phyloP scores from a whole-genome alignment of 2,888 invertebrate species.

The Chymomyza amoena region DNA sequence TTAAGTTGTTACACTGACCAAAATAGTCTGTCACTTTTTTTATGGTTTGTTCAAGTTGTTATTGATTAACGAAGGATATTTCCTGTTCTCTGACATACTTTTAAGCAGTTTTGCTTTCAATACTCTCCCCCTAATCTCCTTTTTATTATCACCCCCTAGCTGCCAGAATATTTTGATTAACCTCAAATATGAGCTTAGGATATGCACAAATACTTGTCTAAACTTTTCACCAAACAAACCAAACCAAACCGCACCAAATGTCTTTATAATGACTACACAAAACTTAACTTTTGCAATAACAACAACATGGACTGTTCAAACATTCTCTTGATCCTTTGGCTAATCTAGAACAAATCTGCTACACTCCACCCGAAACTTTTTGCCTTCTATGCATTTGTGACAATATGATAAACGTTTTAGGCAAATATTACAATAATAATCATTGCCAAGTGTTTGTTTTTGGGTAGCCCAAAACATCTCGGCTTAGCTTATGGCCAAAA shows the following conservation, averaged over 20 bases:
- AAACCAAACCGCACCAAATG: conserved; percentile 4
- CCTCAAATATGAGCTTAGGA: background rate
- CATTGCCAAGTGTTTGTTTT: conserved; percentile 18
- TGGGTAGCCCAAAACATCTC: conserved; percentile 11
- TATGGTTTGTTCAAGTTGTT: too few species aligned
- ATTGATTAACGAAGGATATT: too few species aligned
- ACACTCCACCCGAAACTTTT: background rate
- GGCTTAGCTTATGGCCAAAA: background rate
- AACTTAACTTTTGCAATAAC: conserved; percentile 22
- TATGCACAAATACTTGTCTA: background rate
- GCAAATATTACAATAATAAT: conserved; percentile 41
- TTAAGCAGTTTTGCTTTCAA: too few species aligned
- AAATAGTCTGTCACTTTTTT: too few species aligned
- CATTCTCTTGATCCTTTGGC: conserved; percentile 18
- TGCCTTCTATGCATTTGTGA: conserved; percentile 12
- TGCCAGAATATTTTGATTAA: background rate
- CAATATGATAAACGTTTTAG: conserved; percentile 44
- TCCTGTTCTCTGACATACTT: too few species aligned
- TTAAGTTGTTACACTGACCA: too few species aligned
- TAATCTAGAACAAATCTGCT: conserved; percentile 40
- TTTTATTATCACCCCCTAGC: background rate
- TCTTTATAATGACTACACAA: conserved; percentile 49
- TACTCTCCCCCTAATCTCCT: background rate
- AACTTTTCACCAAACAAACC: background rate
- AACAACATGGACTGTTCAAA: conserved; percentile 29